Base-by-base conservation (phyloP, 35 echinoderm and acorn worm species). In the Anneissia japonica region DNA sequence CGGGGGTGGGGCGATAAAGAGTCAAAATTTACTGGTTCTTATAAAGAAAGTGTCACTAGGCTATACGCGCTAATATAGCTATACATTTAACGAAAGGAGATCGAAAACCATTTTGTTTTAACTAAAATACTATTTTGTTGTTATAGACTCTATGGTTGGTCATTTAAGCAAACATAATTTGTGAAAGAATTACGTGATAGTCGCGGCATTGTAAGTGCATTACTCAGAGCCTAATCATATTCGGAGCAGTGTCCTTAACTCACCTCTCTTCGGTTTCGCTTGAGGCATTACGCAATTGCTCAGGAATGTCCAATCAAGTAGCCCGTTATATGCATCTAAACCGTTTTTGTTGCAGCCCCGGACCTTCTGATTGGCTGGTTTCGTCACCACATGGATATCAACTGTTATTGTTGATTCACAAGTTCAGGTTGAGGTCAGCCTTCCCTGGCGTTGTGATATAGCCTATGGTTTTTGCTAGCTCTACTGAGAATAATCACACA, bases 381-480 rank as follows among this genome's bases (percentile, higher is more conserved):
- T 73, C 77, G 38, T 38, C 38, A 75, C 84, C 77, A 73, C 74
- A 86, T 73, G 84, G 34, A 38, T 38, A 30, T 38, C 36, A 73
- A 75, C 46, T 77, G 84, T 38, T 75, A 73, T 86, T 90, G 88
- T 83, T 55, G 55, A 51, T 82, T 76, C 81, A 76, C 88, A 64
- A 90, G 88, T 90, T 90, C 88, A 90, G 36, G 88, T 90, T 90
- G 73, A 85, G 88, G 88, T 90, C 88, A 90, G 32, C 51, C 46
- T 72, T 72, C 46, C 46, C 51, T 72, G 82, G 82, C 82, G 51
- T 39, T 46, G 23, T 83, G 81, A 29, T 46, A 21, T 17, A 36
- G 43, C 31, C 7, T 36, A 23, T 32, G 31, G 45, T 84, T 36
- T 56, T 29, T 37, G n/a, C n/a, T n/a, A 64, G 51, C 5, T 64